Conservation (phyloP, 2,797 vertebrate genomes). For the Balearica regulorum region DNA sequence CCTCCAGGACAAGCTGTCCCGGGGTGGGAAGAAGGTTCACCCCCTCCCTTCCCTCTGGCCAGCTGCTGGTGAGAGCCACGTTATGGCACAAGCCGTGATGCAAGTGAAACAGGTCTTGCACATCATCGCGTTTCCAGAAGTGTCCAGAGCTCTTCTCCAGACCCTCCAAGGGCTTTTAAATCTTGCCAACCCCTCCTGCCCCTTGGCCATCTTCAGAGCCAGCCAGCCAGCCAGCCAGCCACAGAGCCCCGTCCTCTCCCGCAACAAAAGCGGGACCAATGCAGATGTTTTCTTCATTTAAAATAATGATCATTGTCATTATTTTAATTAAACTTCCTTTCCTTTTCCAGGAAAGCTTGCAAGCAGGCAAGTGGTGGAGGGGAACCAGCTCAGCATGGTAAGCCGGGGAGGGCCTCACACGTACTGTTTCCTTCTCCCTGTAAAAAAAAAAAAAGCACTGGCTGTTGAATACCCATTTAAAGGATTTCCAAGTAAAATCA, state of each 20-base stretch:
- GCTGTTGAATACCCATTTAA: not conserved
- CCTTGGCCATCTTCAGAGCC: not conserved
- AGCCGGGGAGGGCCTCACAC: not conserved
- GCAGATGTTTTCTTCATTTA: not conserved
- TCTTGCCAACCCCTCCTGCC: not conserved
- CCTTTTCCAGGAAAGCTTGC: not conserved
- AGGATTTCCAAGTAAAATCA: not conserved
- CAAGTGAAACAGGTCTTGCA: not conserved
- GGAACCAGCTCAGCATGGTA: not conserved
- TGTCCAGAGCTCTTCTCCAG: not conserved
- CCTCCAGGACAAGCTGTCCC: not conserved
- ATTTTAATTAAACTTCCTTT: not conserved
- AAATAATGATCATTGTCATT: not conserved
- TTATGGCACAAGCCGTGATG: not conserved
- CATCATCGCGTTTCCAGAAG: not conserved
- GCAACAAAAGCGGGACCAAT: not conserved
- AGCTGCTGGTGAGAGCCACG: not conserved
- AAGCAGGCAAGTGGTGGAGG: not conserved
- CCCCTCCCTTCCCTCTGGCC: not conserved
- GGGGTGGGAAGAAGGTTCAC: not conserved
- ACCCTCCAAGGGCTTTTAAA: not conserved
- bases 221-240: fast-evolving
- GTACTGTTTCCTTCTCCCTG: fast-evolving
- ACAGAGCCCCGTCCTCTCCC: not conserved
- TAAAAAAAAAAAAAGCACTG: not conserved